Evolutionary conservation across 2,888 invertebrate species (phyloP).

Genomic region (Sinodicranocentrus sp.): DNA sequence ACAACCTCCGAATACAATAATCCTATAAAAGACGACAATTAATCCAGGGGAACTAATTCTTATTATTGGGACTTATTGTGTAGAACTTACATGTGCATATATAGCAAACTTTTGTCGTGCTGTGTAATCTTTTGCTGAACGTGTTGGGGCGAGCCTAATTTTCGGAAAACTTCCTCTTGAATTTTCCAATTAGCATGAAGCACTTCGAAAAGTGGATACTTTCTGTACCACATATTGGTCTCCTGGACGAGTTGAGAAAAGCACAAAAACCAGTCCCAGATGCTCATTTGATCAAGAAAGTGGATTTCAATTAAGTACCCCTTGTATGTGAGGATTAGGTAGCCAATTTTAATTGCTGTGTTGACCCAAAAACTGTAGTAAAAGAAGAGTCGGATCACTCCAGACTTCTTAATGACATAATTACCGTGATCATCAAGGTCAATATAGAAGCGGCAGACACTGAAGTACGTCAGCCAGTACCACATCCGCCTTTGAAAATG

Average conservation of each 20-base stretch:
- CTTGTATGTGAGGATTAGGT: constrained; percentile 60
- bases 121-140: constrained; percentile 37
- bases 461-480: constrained; percentile 48
- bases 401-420: constrained; percentile 55
- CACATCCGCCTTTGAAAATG: constrained; percentile 63
- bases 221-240: constrained; percentile 64
- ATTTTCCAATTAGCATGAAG: constrained; percentile 63
- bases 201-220: constrained; percentile 61
- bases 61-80: not conserved
- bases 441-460: constrained; percentile 64
- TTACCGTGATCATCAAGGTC: constrained; percentile 39
- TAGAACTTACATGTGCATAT: constrained; percentile 65
- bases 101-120: constrained; percentile 37
- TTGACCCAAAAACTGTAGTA: constrained; percentile 69
- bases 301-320: constrained; percentile 50
- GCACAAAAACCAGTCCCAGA: constrained; percentile 64
- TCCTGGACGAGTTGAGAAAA: constrained; percentile 67
- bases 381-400: constrained; percentile 29
- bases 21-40: too few relatives aligned
- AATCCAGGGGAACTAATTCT: too few relatives aligned
- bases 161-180: constrained; percentile 60
- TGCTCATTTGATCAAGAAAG: constrained; percentile 68
- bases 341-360: constrained; percentile 52
- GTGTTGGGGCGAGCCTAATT: constrained; percentile 54
- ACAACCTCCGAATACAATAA: constrained; percentile 29